Percentiles rank a stretch among this genome's conserved stretches.
These are phyloP conservation scores for Spicauda simplicius DNA, from an alignment of 2,888 invertebrate species.

Conservation along the genomic window DNA sequence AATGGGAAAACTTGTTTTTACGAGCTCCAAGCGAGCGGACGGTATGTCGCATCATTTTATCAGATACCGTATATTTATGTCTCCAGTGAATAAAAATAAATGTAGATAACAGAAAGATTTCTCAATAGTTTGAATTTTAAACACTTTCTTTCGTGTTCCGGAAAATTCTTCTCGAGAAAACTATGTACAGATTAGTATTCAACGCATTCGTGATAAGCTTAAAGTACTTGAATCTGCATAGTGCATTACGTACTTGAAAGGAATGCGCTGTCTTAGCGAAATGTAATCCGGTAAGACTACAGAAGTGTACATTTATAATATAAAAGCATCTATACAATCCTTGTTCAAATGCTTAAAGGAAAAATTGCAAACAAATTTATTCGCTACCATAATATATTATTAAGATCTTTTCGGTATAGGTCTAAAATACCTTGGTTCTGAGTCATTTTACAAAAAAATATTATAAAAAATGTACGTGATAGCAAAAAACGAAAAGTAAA, in stretches of 20 bases:
- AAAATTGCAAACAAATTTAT: not conserved
- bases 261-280: slow-evolving; percentile 17
- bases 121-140: slow-evolving; percentile 38
- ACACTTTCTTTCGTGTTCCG: slow-evolving; percentile 15
- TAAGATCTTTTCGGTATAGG: no score
- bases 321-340: not conserved
- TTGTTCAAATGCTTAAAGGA: not conserved
- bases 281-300: slow-evolving; percentile 19
- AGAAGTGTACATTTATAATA: slow-evolving; percentile 12
- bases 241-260: slow-evolving; percentile 20
- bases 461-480: no score
- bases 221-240: slow-evolving; percentile 25
- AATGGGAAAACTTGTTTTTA: slow-evolving; percentile 73
- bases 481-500: no score
- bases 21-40: slow-evolving; percentile 47
- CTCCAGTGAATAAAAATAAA: slow-evolving; percentile 51
- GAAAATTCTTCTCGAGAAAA: not conserved
- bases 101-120: slow-evolving; percentile 48
- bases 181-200: not conserved
- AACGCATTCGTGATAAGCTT: slow-evolving; percentile 12
- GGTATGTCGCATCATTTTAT: slow-evolving; percentile 55
- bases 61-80: slow-evolving; percentile 53
- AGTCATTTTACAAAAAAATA: no score
- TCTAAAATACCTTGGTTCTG: no score
- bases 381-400: not conserved